Evolutionary conservation across 2,888 invertebrate species (phyloP), one percentile per base, ranked within the genome.

Genomic region (Suillia variegata): DNA sequence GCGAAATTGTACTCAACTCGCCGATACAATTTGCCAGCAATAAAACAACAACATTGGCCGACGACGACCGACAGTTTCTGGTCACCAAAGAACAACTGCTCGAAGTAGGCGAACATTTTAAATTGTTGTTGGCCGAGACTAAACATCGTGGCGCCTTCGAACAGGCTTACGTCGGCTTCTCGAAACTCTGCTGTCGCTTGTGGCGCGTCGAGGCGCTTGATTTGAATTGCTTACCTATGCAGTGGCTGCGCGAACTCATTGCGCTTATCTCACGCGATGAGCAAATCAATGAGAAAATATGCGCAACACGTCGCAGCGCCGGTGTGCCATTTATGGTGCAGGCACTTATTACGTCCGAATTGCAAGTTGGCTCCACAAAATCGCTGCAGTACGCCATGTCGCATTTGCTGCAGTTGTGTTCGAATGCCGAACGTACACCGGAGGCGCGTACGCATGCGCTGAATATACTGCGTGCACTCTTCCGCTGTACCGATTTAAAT

Each of bases 91-190:
- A 79, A 0, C 84, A 88, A 70, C 77, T 92, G 53, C 61, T 82
- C 1, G 71, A 78, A 22, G 87, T 92, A 47, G 91, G 91, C 0
- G 85, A 87, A 22, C 88, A 89, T 74, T 88, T 92, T 73, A 86
- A 88, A 1, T 72, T 82, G 2, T 82, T 92, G 33, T 85, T 94
- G 21, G 83, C 87, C 0, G 87, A 88, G 77, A 93, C 94, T 1
- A 93, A 94, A 78, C 98, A 98, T 82, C 85, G 96, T 61, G 98
- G 98, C 1, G 98, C 98, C n/a, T 97, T 98, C 81, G 98, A 98
- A 77, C 93, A 96, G 81, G 95, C 94, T 0, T 93, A 93, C 75
- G 88, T 93, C 12, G 97, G 95, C 0, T 97, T 97, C 82, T 87
- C 88, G 1, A 86, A 88, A 71, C 83, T 96, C 49, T 89, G 93